phyloP scores from a whole-genome alignment of 1,140 invertebrate species.

The Pentalonia nigronervosa region DNA sequence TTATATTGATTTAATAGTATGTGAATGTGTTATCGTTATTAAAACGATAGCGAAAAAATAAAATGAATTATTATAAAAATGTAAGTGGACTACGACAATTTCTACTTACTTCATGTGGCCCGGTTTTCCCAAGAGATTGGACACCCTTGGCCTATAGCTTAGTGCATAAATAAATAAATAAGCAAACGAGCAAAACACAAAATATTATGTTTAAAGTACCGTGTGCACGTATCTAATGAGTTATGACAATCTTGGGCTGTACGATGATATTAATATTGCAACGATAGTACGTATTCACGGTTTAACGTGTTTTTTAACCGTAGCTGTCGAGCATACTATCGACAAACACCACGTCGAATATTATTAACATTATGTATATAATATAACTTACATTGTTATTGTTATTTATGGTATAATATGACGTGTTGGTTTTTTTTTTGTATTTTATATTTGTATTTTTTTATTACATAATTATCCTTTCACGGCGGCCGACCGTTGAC shows the following conservation, averaged over 20 bases:
- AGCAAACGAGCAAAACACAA: neutral
- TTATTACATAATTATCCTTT: constrained; percentile 42
- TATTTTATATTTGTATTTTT: constrained; percentile 20
- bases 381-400: constrained; percentile 19
- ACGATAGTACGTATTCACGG: neutral
- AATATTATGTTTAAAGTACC: neutral
- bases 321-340: neutral
- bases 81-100: too few relatives aligned
- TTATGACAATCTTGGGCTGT: neutral
- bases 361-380: neutral
- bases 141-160: neutral
- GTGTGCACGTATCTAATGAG: neutral
- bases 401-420: constrained; percentile 36
- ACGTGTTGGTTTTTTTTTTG: neutral
- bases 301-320: neutral
- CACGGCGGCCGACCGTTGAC: constrained; percentile 12
- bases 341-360: neutral
- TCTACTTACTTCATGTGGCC: too few relatives aligned
- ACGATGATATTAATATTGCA: neutral
- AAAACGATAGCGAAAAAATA: too few relatives aligned
- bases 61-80: too few relatives aligned
- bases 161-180: neutral
- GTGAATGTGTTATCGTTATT: too few relatives aligned
- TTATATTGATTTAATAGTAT: too few relatives aligned
- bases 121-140: too few relatives aligned